Evolutionary conservation across 1,140 invertebrate genomes (phyloP), one percentile per base, ranked within the genome.

Genomic region (Drosophila nebulosa): DNA sequence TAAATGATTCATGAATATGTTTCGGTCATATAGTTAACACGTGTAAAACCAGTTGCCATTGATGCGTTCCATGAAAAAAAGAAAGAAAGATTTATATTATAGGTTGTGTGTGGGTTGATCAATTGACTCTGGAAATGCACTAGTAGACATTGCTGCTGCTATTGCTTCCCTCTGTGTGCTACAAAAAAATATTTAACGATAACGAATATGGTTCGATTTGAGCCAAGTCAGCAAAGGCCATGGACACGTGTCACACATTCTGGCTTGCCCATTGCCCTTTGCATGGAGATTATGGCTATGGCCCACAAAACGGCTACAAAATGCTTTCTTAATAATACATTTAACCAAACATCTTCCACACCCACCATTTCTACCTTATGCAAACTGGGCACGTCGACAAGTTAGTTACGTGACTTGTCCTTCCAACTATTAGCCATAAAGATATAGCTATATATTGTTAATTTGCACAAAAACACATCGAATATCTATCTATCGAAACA

Each of bases 1-100:
- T 88, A 83, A 86, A 88, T 86, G 74, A 89, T 86, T 86, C 79
- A 86, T 86, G 78, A 59, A 60, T 55, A 61, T 73, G 78, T 78
- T 88, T 81, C 74, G 74, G 77, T 70, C 72, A 71, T 76, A 74
- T 77, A 73, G 74, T 86, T 75, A 88, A 86, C 81, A 88, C 70
- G 78, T 88, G 80, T 85, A 85, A 70, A 35, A 22, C n/a, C 7
- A 21, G 22, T 30, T 30, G 10, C 52, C 39, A 46, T 14, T 18
- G 39, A 46, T 30, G 52, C 52, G 52, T 55, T 55, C 4, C 24
- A 55, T 26, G 14, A 27, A 22, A 22, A 36, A 36, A 18, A 12
- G 12, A 10, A 18, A 9, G 27, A 30, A 22, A 57, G 12, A 57
- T 57, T 36, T 32, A 36, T 57, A 57, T 36, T 35, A 35, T 22